Conservation (phyloP, 2,888 invertebrate genomes). For the Brenthis daphne region DNA sequence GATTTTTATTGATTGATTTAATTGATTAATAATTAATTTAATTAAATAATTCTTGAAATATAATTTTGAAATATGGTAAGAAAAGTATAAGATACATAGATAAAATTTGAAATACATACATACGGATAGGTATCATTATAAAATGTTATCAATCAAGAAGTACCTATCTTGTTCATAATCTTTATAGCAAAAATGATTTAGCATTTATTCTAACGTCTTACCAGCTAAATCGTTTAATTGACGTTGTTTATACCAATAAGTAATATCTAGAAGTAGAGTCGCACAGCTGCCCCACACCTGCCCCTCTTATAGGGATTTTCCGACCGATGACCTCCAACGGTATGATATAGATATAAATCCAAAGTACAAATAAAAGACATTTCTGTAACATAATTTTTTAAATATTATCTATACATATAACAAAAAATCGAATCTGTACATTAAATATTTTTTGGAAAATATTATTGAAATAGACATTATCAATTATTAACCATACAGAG, state of each 20-base stretch:
- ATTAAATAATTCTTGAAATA: too few relatives aligned
- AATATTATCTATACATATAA: not conserved
- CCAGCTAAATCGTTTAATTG: constrained; percentile 30
- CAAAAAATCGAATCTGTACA: too few relatives aligned
- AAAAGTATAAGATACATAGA: too few relatives aligned
- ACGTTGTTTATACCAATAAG: constrained; percentile 29
- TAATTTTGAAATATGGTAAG: too few relatives aligned
- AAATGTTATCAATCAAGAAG: not conserved
- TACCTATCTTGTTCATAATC: not conserved
- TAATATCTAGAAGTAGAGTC: constrained; percentile 23
- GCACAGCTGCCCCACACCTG: constrained; percentile 63
- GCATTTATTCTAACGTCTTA: constrained; percentile 21
- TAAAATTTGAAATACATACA: too few relatives aligned
- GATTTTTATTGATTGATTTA: too few relatives aligned
- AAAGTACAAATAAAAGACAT: constrained; percentile 3
- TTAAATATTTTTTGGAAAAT: too few relatives aligned
- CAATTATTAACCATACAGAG: too few relatives aligned
- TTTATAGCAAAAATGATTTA: constrained; percentile 1
- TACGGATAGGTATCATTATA: too few relatives aligned
- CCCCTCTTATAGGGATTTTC: constrained; percentile 55
- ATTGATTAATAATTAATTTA: too few relatives aligned
- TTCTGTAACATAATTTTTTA: not conserved
- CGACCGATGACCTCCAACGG: constrained; percentile 52
- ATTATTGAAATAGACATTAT: too few relatives aligned
- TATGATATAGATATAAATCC: constrained; percentile 5